A percentile compares a stretch with the other conserved stretches of the same genome.
Evolutionary conservation across 2,113 vertebrate species (phyloP).

Genomic region (Chinchilla lanigera): DNA sequence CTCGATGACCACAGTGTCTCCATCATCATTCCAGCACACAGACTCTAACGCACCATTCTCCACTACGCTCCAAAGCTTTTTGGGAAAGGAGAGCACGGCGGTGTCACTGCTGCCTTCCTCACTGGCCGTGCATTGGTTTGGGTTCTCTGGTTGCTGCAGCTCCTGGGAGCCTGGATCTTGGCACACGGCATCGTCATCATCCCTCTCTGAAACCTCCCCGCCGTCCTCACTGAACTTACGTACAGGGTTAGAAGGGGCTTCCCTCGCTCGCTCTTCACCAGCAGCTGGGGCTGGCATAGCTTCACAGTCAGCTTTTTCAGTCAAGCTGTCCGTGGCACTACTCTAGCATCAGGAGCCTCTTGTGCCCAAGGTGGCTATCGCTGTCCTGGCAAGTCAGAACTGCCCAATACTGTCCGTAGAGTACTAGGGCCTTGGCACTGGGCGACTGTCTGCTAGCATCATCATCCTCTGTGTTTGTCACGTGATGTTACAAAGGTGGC

Average conservation of each 20-base stretch:
- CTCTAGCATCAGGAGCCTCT: not conserved
- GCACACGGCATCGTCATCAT: accelerated
- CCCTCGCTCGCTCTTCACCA: no score
- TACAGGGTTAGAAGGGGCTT: no score
- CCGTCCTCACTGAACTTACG: no score
- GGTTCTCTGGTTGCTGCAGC: not conserved
- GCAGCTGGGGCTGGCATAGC: not conserved
- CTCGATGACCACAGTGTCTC: not conserved
- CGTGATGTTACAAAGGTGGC: not conserved
- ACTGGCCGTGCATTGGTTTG: accelerated
- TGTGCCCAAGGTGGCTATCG: accelerated
- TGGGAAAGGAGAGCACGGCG: slow-evolving; percentile 19
- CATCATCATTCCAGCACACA: not conserved
- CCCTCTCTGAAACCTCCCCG: accelerated
- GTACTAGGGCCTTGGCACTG: not conserved
- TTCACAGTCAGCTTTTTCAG: accelerated
- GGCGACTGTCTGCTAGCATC: no score
- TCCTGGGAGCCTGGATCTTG: not conserved
- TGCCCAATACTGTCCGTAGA: not conserved
- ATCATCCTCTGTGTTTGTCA: not conserved
- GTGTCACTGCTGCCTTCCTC: accelerated
- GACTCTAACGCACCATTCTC: not conserved
- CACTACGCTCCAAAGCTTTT: slow-evolving; percentile 34
- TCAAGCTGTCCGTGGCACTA: not conserved
- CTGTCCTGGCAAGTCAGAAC: not conserved